Percentiles rank a stretch among this genome's conserved stretches.
phyloP scores from a whole-genome alignment of 2,113 vertebrate genomes.

The Neolamprologus falcicula region DNA sequence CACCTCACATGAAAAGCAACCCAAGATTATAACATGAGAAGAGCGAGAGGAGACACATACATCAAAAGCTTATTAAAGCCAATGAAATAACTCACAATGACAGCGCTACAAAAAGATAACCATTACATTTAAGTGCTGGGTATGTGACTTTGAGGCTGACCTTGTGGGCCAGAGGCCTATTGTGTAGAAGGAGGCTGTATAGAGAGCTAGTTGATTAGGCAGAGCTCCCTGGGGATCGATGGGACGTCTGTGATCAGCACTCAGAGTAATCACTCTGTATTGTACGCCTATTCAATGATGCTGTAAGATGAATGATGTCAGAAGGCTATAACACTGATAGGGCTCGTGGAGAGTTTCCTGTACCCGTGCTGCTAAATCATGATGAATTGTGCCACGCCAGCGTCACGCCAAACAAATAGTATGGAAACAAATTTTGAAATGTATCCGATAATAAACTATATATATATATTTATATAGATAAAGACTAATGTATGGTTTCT shows the following conservation, averaged over 20 bases:
- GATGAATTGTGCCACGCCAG: neutral
- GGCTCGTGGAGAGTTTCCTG: neutral
- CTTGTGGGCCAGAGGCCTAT: slow-evolving; percentile 44
- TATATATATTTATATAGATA: neutral
- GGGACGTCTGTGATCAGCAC: slow-evolving; percentile 56
- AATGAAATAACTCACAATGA: slow-evolving; percentile 59
- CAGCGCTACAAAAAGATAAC: slow-evolving; percentile 64
- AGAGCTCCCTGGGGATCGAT: slow-evolving; percentile 53
- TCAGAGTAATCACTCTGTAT: slow-evolving; percentile 54
- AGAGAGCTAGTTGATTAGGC: slow-evolving; percentile 44
- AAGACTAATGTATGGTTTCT: neutral
- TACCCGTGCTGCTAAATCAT: slow-evolving; percentile 8
- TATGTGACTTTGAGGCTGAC: slow-evolving; percentile 62
- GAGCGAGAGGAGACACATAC: slow-evolving; percentile 29
- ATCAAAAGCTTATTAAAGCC: slow-evolving; percentile 68
- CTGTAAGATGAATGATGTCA: slow-evolving; percentile 49
- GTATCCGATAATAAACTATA: neutral
- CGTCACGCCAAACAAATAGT: neutral
- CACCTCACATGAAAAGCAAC: slow-evolving; percentile 18
- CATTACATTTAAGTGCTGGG: slow-evolving; percentile 52
- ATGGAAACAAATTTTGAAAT: neutral
- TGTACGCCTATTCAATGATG: slow-evolving; percentile 33
- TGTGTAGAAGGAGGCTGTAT: slow-evolving; percentile 27
- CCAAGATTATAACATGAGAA: slow-evolving; percentile 34
- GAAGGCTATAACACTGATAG: neutral